Evolutionary conservation across 2,113 vertebrate species (phyloP).

Genomic region (Prunella himalayana): DNA sequence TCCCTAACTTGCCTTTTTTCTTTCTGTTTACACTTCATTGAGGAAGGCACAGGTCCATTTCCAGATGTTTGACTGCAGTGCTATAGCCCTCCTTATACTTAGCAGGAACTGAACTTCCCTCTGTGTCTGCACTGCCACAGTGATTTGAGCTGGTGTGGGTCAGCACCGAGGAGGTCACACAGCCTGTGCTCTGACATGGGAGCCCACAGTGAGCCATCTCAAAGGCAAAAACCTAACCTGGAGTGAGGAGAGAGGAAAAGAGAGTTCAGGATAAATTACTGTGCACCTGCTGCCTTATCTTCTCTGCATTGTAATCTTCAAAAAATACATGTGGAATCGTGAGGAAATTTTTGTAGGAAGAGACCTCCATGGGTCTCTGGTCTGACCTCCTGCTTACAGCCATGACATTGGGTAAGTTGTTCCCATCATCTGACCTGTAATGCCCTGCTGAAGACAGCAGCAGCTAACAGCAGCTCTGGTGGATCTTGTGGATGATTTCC

Average conservation of each 20-base stretch:
- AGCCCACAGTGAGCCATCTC: background rate
- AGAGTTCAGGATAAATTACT: background rate
- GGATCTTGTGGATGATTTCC: background rate
- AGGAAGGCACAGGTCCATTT: background rate
- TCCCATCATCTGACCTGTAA: background rate
- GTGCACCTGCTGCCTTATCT: background rate
- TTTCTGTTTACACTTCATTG: background rate
- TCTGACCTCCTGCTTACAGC: background rate
- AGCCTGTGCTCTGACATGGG: background rate
- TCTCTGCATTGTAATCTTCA: background rate
- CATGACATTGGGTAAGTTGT: too few species aligned
- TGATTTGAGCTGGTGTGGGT: background rate
- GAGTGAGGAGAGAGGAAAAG: background rate
- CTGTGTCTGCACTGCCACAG: background rate
- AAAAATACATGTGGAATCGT: background rate
- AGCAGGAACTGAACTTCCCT: background rate
- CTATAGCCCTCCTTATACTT: background rate
- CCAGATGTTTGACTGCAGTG: background rate
- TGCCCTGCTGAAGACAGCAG: rapidly evolving
- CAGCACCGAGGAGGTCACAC: background rate
- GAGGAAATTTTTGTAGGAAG: background rate
- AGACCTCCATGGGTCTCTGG: background rate
- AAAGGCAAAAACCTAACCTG: background rate
- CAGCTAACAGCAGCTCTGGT: background rate
- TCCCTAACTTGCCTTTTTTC: background rate